Conservation (phyloP, 1,140 invertebrate genomes). For the Micrasema longulum region DNA sequence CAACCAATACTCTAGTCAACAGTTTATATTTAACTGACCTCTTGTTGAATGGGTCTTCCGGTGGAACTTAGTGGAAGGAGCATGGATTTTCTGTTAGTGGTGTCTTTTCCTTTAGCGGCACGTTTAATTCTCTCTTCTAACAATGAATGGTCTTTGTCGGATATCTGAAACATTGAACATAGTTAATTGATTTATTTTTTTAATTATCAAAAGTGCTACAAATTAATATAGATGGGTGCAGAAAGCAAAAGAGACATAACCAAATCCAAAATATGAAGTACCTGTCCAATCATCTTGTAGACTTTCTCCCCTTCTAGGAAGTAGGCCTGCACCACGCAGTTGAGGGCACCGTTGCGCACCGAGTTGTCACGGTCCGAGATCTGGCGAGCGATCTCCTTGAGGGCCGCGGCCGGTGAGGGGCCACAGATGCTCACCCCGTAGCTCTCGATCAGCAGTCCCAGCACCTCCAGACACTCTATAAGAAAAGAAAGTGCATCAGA, state of each 20-base stretch:
- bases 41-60: conserved; percentile 63
- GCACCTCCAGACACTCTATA: conserved; percentile 91
- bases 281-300: conserved; percentile 91
- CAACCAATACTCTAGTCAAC: too few relatives aligned
- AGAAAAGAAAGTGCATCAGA: conserved; percentile 36
- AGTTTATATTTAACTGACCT: conserved; percentile 53
- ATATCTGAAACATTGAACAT: conserved; percentile 72
- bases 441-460: conserved; percentile 87
- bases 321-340: conserved; percentile 92
- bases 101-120: conserved; percentile 78
- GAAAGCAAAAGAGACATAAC: neutral
- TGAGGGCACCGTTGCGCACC: conserved; percentile 95
- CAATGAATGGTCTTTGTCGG: conserved; percentile 93
- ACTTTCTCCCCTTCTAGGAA: conserved; percentile 91
- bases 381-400: conserved; percentile 94
- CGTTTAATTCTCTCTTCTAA: conserved; percentile 96
- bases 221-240: too few relatives aligned
- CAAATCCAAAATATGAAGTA: too few relatives aligned
- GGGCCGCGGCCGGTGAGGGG: conserved; percentile 78
- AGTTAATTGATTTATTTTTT: too few relatives aligned
- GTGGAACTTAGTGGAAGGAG: conserved; percentile 60
- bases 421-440: conserved; percentile 89
- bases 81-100: conserved; percentile 61
- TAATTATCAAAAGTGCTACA: too few relatives aligned
- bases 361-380: conserved; percentile 96